Conservation (phyloP, 92 coral and sea anemone genomes). For the Diadumene lineata region DNA sequence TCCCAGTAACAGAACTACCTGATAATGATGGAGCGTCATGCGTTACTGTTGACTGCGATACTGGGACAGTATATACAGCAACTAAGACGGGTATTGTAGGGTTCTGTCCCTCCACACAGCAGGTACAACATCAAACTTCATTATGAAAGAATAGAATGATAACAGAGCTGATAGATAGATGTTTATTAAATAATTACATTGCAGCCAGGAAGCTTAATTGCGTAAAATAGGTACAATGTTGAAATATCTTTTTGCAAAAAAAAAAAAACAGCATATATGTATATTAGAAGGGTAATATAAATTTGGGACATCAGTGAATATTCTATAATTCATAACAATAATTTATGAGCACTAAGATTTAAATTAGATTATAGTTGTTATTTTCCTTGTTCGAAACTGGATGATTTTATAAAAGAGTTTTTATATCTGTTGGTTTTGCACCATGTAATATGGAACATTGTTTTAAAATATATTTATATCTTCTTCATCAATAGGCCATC, state of each 20-base stretch:
- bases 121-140: slow-evolving; percentile 57
- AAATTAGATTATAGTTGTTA: no score
- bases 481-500: slow-evolving; percentile 42
- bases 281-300: neutral
- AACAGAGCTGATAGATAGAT: no score
- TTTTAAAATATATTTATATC: neutral
- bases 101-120: slow-evolving; percentile 60
- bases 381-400: neutral
- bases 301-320: neutral
- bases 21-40: slow-evolving; percentile 51
- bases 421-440: no score
- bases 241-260: neutral
- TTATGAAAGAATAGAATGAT: no score
- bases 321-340: no score
- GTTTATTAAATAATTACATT: no score
- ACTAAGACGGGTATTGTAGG: slow-evolving; percentile 62
- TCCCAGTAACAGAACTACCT: slow-evolving; percentile 54
- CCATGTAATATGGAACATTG: neutral
- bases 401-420: neutral
- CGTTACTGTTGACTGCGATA: slow-evolving; percentile 80
- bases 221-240: neutral
- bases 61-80: slow-evolving; percentile 76
- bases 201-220: no score
- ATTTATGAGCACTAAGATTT: neutral
- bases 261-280: neutral